These are phyloP conservation scores for Esox niger DNA, from an alignment of 2,113 vertebrate species.

Conservation along the genomic window DNA sequence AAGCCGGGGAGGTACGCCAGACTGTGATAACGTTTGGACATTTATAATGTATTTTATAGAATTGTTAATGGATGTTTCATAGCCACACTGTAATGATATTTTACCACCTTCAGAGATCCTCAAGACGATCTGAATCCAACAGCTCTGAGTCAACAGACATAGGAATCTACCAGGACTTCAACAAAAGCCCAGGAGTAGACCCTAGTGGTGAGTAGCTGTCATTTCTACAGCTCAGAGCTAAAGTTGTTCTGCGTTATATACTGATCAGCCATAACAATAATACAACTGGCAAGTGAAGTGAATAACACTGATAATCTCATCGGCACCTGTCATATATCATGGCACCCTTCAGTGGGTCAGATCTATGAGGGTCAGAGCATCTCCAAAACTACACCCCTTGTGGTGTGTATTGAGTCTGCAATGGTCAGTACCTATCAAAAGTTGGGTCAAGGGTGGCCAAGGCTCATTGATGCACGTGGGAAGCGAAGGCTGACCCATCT, in stretches of 20 bases:
- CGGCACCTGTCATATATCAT: too few species aligned
- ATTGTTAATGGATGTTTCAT: neutral
- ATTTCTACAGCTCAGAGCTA: neutral
- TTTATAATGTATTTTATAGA: neutral
- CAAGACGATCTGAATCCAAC: constrained; percentile 68
- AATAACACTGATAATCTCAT: too few species aligned
- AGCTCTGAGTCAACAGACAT: constrained; percentile 71
- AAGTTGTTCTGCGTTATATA: constrained; percentile 15
- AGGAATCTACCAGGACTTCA: constrained; percentile 83
- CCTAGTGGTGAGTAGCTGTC: constrained; percentile 58
- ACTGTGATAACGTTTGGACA: neutral
- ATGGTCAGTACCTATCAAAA: too few species aligned
- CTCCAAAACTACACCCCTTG: too few species aligned
- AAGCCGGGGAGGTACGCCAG: constrained; percentile 12
- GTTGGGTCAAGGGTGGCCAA: too few species aligned
- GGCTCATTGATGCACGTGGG: too few species aligned
- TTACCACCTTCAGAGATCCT: constrained; percentile 72
- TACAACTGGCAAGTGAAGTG: too few species aligned
- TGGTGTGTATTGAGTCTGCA: too few species aligned
- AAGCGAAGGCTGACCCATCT: too few species aligned
- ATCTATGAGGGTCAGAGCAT: too few species aligned
- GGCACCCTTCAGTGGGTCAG: too few species aligned
- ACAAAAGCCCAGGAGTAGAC: constrained; percentile 43
- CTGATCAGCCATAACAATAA: too few species aligned
- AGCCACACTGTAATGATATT: neutral